Base-by-base conservation (phyloP, 2,797 vertebrate species). In the Fistularia tabacaria region DNA sequence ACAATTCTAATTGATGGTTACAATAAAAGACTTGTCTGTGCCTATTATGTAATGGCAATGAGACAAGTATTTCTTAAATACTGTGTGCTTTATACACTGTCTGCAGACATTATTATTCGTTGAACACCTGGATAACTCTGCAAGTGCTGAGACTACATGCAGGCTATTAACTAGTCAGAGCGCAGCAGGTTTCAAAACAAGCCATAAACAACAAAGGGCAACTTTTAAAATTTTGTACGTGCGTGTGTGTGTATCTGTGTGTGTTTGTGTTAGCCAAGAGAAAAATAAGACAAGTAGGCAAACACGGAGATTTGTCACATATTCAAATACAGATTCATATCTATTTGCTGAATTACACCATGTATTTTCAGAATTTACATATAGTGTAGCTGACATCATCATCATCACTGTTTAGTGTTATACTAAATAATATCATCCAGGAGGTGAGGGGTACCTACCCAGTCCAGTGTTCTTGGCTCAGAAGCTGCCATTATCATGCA, bases 401-500 rank as follows among this genome's bases (percentile, higher is more conserved):
- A 80, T 69, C 51, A 36, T 81, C 56, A 54, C 48, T 57, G 39
- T 66, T 69, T 69, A 80, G 73, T 80, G 64, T 57, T 80, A 48
- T 62, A 37, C 71, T 90, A 99, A 91, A 98, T 98, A 80, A 99
- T 93, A 81, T 99, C 97, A 5, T 98, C 96, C 75, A 99, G 81
- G 51, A 98, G 93, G 80, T 97, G 93, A 77, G 95, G 95, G 11
- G 94, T 95, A 49, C 93, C 93, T 74, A 98, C 93, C 97, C 96
- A 99, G 79, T 97, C 96, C 1, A 99, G 92, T 36, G 93, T 94
- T 57, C 95, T 91, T 6, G 97, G 97, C 86, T 99, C 97, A 0
- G 97, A 98, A 25, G 96, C 97, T 1, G 97, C 96, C 97, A 99
- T 97, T 80, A 98, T 97, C 95, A 98, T 96, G 87, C 97, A 98